These are phyloP conservation scores for Dasypus novemcinctus DNA, from an alignment of 2,113 vertebrate species.

Conservation along the genomic window DNA sequence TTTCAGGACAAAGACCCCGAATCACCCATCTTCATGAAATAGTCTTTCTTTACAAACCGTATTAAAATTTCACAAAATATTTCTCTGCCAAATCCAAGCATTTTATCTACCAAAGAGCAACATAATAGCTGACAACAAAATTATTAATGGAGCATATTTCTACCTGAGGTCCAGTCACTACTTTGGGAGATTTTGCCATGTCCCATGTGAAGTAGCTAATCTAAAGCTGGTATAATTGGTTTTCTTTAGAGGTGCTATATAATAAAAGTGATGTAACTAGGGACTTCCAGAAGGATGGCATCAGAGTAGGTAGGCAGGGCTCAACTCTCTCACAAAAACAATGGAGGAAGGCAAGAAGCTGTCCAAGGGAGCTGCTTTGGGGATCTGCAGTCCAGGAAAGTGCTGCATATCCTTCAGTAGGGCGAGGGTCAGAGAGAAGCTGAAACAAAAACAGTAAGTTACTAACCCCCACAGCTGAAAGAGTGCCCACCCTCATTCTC, in stretches of 20 bases:
- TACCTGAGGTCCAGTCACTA: conserved; percentile 87
- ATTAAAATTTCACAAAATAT: not conserved
- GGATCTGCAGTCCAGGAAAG: no score
- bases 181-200: conserved; percentile 88
- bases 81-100: conserved; percentile 78
- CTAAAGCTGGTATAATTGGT: conserved; percentile 90
- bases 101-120: conserved; percentile 91
- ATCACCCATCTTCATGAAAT: not conserved
- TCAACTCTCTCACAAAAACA: no score
- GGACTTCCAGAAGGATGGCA: no score
- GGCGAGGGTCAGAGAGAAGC: no score
- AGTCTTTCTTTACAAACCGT: not conserved
- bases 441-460: no score
- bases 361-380: no score
- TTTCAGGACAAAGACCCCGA: not conserved
- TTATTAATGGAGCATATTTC: conserved; percentile 93
- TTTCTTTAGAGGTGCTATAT: conserved; percentile 87
- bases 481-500: no score
- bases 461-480: no score
- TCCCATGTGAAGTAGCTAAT: conserved; percentile 91
- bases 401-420: no score
- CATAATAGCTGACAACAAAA: conserved; percentile 87
- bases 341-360: no score
- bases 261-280: conserved; percentile 91
- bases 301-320: no score